Percentiles rank a stretch among this genome's conserved stretches.
Conservation (phyloP, 2,113 vertebrate species). For the Recurvirostra avosetta region DNA sequence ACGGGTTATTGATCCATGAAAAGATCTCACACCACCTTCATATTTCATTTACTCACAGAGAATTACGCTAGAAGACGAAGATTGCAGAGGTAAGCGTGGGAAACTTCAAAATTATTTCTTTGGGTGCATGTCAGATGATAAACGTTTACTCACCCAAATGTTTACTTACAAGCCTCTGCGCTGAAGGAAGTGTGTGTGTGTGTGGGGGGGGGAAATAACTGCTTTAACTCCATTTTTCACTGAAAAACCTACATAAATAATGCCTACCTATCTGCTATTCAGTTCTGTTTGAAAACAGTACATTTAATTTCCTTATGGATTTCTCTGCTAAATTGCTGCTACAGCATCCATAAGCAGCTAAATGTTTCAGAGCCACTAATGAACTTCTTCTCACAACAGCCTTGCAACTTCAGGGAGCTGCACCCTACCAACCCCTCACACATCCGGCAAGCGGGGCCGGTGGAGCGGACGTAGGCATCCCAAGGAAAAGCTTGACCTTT, state of each 20-base stretch:
- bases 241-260: not conserved
- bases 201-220: not conserved
- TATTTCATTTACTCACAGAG: not conserved
- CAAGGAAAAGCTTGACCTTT: not conserved
- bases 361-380: not conserved
- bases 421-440: not conserved
- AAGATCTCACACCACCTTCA: not conserved
- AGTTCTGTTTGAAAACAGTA: not conserved
- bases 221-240: not conserved
- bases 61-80: not conserved
- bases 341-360: not conserved
- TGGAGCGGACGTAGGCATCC: not conserved
- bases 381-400: not conserved
- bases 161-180: not conserved
- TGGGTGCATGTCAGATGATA: not conserved
- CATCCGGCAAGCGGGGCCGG: rapidly evolving
- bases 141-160: not conserved
- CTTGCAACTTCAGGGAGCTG: not conserved
- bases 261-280: not conserved
- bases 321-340: not conserved
- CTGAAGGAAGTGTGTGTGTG: not conserved
- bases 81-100: not conserved
- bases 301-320: not conserved
- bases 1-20: not conserved
- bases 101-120: not conserved